These are phyloP conservation scores for Phalloptychus januarius DNA, from an alignment of 2,797 vertebrate genomes.

Conservation along the genomic window DNA sequence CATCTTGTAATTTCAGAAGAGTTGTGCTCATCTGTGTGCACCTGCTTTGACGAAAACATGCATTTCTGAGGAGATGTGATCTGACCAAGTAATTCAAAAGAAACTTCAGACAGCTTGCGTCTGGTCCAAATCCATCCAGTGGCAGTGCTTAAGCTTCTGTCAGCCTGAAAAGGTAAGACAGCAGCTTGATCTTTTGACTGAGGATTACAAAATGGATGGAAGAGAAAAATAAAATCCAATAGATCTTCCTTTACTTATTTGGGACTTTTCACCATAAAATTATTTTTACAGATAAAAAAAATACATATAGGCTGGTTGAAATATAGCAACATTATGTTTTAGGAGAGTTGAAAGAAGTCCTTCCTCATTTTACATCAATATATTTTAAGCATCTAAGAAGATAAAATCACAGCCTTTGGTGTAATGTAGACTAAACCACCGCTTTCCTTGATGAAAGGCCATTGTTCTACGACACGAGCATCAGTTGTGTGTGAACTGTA, in stretches of 20 bases:
- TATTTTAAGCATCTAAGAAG: background rate
- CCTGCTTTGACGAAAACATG: constrained; percentile 29
- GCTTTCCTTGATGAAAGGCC: background rate
- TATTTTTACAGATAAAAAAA: constrained; percentile 16
- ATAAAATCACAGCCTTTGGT: background rate
- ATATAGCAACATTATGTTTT: background rate
- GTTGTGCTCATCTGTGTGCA: background rate
- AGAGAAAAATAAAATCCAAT: background rate
- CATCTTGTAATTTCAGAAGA: background rate
- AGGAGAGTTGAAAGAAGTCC: constrained; percentile 2
- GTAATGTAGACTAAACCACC: background rate
- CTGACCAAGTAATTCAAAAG: constrained; percentile 37
- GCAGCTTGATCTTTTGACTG: constrained; percentile 67
- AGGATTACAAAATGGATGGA: constrained; percentile 60
- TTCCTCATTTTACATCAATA: background rate
- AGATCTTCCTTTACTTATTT: constrained; percentile 36
- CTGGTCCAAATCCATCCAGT: constrained; percentile 55
- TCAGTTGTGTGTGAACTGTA: background rate
- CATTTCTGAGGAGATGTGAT: constrained; percentile 52
- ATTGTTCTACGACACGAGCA: background rate
- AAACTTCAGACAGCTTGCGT: constrained; percentile 46
- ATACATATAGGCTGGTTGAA: background rate
- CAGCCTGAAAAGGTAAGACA: constrained; percentile 58
- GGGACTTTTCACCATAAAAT: constrained; percentile 16
- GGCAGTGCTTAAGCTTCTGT: constrained; percentile 63